Percentiles rank a stretch among this genome's conserved stretches.
These are phyloP conservation scores for Carlito syrichta DNA, from an alignment of 2,113 vertebrate species.

Conservation along the genomic window DNA sequence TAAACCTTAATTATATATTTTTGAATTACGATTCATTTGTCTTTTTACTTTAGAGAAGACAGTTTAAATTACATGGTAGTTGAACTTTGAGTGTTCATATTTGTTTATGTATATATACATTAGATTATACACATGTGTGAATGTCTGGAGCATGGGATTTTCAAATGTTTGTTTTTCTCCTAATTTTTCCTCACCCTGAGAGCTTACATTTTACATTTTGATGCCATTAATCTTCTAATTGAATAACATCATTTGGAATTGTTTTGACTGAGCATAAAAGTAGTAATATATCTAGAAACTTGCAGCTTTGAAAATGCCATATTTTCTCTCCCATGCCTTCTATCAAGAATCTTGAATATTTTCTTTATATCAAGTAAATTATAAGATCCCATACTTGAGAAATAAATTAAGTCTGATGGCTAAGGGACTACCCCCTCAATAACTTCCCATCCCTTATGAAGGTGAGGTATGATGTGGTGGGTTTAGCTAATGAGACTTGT, in stretches of 20 bases:
- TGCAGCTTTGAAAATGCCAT: neutral
- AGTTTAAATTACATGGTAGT: neutral
- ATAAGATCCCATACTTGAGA: neutral
- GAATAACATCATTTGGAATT: neutral
- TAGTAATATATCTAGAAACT: neutral
- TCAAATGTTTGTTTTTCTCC: neutral
- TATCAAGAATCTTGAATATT: neutral
- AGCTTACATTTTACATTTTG: neutral
- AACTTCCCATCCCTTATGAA: neutral
- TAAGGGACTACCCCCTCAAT: neutral
- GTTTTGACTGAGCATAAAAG: neutral
- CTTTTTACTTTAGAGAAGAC: neutral
- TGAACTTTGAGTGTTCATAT: neutral
- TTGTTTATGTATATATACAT: fast-evolving
- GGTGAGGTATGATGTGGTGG: too few relatives aligned
- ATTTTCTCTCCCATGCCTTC: too few relatives aligned
- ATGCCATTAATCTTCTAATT: neutral
- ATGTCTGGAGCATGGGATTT: too few relatives aligned
- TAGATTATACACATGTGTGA: fast-evolving
- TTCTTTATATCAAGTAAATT: neutral
- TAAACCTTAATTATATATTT: neutral
- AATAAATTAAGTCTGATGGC: neutral
- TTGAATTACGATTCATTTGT: neutral
- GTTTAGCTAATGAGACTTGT: too few relatives aligned
- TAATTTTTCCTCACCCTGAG: neutral